Evolutionary conservation across 1,140 invertebrate species (phyloP), one percentile per base, ranked within the genome.

Genomic region (Cyphomyrmex costatus): DNA sequence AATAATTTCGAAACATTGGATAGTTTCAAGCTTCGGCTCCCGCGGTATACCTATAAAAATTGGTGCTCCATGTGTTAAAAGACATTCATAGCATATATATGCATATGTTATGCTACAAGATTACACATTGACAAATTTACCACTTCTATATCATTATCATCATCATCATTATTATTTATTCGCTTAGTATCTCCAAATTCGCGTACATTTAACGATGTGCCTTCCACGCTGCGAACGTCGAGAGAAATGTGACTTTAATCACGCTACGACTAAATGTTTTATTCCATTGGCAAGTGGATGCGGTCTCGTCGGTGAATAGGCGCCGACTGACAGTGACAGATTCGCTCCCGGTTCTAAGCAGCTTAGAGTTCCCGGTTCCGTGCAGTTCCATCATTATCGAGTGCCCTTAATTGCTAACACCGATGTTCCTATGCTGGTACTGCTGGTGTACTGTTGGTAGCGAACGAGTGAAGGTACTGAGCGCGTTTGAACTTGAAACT

Each of bases 401-500:
- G 82, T 86, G 83, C 73, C 89, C 89, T 90, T 90, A 90, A 90
- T 90, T 90, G 89, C 89, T 58, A 80, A 53, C 73, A 74, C 65
- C 30, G 68, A 51, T 60, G 78, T 85, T 71, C 24, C 21, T 42
- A 21, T 60, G 66, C 71, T 19, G 36, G 36, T 42, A 33, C 33
- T 33, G 33, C 33, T 33, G 33, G 36, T 42, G n/a, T n/a, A n/a
- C n/a, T n/a, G n/a, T 36, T 73, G 49, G 36, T 42, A 46, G 65
- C 6, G 76, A 70, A 7, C 42, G 56, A 63, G 56, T n/a, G 76
- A 51, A 65, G 49, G 60, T 21, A 66, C 53, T 19, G 61, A 65
- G 58, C 60, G 84, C 70, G 78, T 89, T 87, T 91, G 89, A 91
- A 91, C 89, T 91, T 91, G 85, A 87, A 91, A 82, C 58, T 85